phyloP scores from a whole-genome alignment of 92 coral and sea anemone genomes.

The Porites lobata region DNA sequence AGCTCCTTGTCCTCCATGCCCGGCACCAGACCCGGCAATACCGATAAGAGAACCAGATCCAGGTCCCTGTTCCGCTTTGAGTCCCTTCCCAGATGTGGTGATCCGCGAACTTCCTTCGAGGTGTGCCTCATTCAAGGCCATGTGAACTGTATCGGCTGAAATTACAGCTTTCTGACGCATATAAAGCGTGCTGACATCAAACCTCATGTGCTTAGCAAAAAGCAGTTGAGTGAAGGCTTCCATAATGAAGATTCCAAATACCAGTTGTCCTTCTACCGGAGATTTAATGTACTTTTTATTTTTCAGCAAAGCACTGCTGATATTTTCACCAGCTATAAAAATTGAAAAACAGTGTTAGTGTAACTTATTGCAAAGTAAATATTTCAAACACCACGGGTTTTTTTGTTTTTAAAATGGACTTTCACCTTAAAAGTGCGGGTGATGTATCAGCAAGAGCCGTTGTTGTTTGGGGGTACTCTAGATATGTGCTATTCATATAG shows the following conservation, averaged over 20 bases:
- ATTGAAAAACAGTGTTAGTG: background rate
- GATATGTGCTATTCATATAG: no score
- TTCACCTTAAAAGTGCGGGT: no score
- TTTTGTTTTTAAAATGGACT: no score
- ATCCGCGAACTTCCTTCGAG: slow-evolving; percentile 91
- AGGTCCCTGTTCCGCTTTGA: slow-evolving; percentile 66
- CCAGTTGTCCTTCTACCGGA: slow-evolving; percentile 80
- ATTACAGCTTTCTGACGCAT: slow-evolving; percentile 88
- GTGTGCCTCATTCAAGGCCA: slow-evolving; percentile 79
- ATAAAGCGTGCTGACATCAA: slow-evolving; percentile 76
- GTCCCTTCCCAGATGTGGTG: slow-evolving; percentile 80
- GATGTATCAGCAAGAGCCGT: no score
- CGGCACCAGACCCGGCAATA: slow-evolving; percentile 91
- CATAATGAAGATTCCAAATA: slow-evolving; percentile 84
- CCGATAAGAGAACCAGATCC: slow-evolving; percentile 66
- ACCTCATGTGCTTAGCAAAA: slow-evolving; percentile 71
- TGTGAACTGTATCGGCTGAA: slow-evolving; percentile 80
- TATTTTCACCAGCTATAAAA: slow-evolving; percentile 66
- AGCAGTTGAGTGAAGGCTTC: slow-evolving; percentile 80
- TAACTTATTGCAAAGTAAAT: no score
- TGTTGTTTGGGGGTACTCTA: no score
- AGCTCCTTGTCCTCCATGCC: slow-evolving; percentile 98
- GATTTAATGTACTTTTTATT: slow-evolving; percentile 68
- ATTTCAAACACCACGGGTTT: no score
- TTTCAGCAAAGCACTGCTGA: slow-evolving; percentile 85